Evolutionary conservation across 1,140 invertebrate species (phyloP).

Genomic region (Plectrocnemia conspersa): DNA sequence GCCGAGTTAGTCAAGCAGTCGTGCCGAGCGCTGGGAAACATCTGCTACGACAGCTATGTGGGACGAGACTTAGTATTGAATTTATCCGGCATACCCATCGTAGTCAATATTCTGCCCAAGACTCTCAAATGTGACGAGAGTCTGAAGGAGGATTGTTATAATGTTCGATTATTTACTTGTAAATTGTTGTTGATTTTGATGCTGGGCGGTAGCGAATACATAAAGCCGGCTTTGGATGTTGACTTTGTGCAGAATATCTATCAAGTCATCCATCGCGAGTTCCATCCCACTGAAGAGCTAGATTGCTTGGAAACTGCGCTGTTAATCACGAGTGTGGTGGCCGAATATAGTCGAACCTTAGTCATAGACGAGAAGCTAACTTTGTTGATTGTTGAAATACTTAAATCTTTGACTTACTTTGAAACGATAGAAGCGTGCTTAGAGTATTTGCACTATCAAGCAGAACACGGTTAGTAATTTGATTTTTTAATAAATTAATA

Average conservation of each 20-base stretch:
- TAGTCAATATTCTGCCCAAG: constrained; percentile 48
- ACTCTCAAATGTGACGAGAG: constrained; percentile 32
- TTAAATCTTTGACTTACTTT: constrained; percentile 57
- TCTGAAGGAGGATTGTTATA: constrained; percentile 15
- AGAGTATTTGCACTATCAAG: constrained; percentile 69
- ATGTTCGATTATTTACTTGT: constrained; percentile 43
- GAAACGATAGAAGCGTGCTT: constrained; percentile 70
- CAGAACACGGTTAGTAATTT: constrained; percentile 60
- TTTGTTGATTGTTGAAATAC: constrained; percentile 54
- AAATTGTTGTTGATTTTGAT: constrained; percentile 75
- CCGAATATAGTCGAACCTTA: constrained; percentile 61
- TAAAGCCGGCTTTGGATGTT: constrained; percentile 61
- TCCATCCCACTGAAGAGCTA: constrained; percentile 42
- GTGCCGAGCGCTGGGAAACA: constrained; percentile 78
- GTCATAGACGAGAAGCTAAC: constrained; percentile 55
- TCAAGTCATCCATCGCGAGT: constrained; percentile 45
- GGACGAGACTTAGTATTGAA: constrained; percentile 59
- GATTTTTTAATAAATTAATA: background rate
- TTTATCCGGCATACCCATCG: constrained; percentile 53
- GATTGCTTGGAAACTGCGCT: constrained; percentile 58
- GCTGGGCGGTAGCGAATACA: constrained; percentile 65
- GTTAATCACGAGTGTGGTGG: constrained; percentile 67
- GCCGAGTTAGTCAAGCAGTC: constrained; percentile 62
- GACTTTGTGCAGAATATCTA: constrained; percentile 60
- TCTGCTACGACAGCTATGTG: constrained; percentile 81